Conservation (phyloP, 2,113 vertebrate genomes). For the Salvelinus namaycush region DNA sequence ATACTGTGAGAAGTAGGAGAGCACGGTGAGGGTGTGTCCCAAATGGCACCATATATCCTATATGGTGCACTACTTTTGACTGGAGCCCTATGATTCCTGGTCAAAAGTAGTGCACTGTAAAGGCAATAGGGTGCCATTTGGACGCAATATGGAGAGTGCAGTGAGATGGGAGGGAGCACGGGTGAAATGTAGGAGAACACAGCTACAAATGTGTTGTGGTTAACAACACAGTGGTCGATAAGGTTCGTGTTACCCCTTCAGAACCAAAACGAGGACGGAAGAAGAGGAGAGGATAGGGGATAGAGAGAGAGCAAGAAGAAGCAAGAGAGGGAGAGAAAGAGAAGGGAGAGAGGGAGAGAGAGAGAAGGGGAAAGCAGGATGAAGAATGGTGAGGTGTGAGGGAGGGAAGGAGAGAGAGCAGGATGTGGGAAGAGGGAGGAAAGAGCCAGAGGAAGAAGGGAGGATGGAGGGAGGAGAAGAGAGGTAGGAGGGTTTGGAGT, state of each 20-base stretch:
- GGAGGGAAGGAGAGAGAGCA: conserved; percentile 11
- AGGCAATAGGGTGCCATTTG: conserved; percentile 4
- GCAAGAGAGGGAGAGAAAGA: not conserved
- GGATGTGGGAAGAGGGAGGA: conserved; percentile 17
- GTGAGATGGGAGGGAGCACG: not conserved
- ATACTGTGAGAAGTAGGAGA: conserved; percentile 12
- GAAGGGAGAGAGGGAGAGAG: conserved; percentile 6
- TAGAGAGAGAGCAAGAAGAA: not conserved
- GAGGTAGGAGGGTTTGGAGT: conserved; percentile 37
- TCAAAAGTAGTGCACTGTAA: no score
- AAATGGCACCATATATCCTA: conserved; percentile 34
- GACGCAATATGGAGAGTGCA: not conserved
- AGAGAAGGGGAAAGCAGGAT: not conserved
- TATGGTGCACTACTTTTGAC: no score
- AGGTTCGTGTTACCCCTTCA: conserved; percentile 64
- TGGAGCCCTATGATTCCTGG: no score
- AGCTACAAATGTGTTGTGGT: conserved; percentile 64
- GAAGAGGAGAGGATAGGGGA: conserved; percentile 40
- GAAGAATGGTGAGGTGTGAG: no score
- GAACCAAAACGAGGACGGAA: conserved; percentile 59
- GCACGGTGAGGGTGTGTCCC: conserved; percentile 22
- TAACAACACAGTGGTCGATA: conserved; percentile 64
- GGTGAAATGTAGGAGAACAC: conserved; percentile 41
- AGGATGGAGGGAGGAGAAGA: not conserved
- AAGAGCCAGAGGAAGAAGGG: not conserved